phyloP scores from a whole-genome alignment of 2,888 invertebrate species.

The Cryptocephalus moraei region DNA sequence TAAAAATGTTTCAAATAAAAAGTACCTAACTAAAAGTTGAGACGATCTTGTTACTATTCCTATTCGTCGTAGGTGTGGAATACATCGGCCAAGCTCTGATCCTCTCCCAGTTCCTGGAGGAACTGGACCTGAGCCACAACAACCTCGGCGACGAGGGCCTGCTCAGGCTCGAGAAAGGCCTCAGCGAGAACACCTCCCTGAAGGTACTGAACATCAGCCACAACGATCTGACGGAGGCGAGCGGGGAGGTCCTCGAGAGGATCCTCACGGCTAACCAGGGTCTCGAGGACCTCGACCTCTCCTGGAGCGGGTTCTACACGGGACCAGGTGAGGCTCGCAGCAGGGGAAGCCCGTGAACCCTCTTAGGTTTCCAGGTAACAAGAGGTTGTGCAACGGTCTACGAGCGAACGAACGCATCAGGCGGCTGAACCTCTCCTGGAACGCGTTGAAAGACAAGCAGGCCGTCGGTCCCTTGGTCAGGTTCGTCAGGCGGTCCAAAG shows the following conservation, averaged over 20 bases:
- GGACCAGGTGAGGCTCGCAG: slow-evolving; percentile 26
- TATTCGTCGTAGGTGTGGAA: slow-evolving; percentile 28
- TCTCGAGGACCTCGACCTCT: slow-evolving; percentile 41
- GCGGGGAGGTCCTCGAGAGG: slow-evolving; percentile 31
- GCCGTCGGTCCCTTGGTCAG: slow-evolving; percentile 23
- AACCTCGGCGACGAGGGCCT: slow-evolving; percentile 39
- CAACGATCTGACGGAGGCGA: slow-evolving; percentile 40
- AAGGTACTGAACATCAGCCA: slow-evolving; percentile 39
- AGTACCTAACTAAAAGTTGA: too few species aligned
- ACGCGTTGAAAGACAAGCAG: slow-evolving; percentile 34
- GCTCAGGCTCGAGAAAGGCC: slow-evolving; percentile 25
- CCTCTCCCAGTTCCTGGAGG: slow-evolving; percentile 25
- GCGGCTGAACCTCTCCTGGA: slow-evolving; percentile 41
- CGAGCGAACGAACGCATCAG: slow-evolving; percentile 26
- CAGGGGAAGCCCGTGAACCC: neutral
- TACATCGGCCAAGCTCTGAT: slow-evolving; percentile 32
- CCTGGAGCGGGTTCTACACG: slow-evolving; percentile 44
- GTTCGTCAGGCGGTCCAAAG: slow-evolving; percentile 22
- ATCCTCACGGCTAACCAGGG: slow-evolving; percentile 35
- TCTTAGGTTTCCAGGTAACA: slow-evolving; percentile 25
- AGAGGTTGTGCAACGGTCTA: slow-evolving; percentile 33
- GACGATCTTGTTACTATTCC: neutral
- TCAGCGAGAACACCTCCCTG: slow-evolving; percentile 30
- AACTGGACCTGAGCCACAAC: slow-evolving; percentile 39
- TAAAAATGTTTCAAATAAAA: too few species aligned